Percentiles rank a stretch among this genome's conserved stretches.
Evolutionary conservation across 2,797 vertebrate species (phyloP).

Genomic region (Syngnathus rostellatus): DNA sequence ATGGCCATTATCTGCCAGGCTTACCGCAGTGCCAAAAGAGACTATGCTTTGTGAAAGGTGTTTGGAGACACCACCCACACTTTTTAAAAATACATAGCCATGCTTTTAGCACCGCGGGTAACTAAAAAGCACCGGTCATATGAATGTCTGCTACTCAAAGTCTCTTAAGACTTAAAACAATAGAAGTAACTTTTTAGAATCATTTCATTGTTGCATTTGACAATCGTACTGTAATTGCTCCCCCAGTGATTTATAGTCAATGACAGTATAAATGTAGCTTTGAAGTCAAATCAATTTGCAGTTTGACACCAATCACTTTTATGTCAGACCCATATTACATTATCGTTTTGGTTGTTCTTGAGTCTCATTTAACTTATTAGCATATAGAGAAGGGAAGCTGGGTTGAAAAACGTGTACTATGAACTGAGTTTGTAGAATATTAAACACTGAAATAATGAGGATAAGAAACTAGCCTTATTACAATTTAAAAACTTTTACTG

Average conservation of each 20-base stretch:
- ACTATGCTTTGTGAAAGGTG: constrained; percentile 5
- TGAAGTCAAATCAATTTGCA: background rate
- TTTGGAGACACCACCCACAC: background rate
- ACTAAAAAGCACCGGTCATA: background rate
- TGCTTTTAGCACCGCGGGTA: constrained; percentile 5
- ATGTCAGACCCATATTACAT: background rate
- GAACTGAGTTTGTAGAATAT: background rate
- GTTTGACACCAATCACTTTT: background rate
- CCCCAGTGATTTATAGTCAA: background rate
- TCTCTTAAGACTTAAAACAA: background rate
- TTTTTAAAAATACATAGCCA: background rate
- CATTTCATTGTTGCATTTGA: background rate
- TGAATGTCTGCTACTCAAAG: background rate
- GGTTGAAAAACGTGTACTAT: background rate
- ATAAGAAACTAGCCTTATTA: background rate
- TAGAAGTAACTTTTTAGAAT: background rate
- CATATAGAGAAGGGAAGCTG: background rate
- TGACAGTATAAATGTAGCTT: background rate
- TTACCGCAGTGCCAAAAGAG: constrained; percentile 2
- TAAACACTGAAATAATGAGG: background rate
- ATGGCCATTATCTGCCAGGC: constrained; percentile 3
- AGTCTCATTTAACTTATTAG: background rate
- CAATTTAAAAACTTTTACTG: too few species aligned
- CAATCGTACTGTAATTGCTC: background rate
- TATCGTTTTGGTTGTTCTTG: background rate